A percentile compares a stretch with the other conserved stretches of the same genome.
These are phyloP conservation scores for Linnaemya vulpina DNA, from an alignment of 2,888 invertebrate genomes.

Conservation along the genomic window DNA sequence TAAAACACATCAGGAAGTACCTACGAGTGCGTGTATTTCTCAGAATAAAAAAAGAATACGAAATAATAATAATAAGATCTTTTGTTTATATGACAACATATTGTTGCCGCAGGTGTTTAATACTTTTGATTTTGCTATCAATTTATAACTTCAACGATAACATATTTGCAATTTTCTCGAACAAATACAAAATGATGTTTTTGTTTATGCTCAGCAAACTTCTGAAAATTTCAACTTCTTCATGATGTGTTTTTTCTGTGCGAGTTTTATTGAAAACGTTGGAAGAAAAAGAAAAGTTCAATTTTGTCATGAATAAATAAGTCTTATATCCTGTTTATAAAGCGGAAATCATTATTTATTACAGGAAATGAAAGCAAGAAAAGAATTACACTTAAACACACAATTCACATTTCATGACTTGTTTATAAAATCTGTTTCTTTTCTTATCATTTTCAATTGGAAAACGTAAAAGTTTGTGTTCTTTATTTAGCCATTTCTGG, in stretches of 20 bases:
- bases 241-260: background rate
- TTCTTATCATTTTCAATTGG: background rate
- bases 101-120: constrained; percentile 71
- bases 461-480: background rate
- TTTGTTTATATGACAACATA: constrained; percentile 67
- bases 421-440: background rate
- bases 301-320: constrained; percentile 65
- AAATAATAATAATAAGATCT: background rate
- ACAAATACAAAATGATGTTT: constrained; percentile 41
- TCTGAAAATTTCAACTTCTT: constrained; percentile 21
- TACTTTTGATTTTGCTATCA: constrained; percentile 63
- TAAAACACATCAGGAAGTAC: constrained; percentile 14
- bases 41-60: background rate
- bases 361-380: constrained; percentile 48
- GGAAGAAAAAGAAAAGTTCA: constrained; percentile 31
- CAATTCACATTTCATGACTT: background rate
- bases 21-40: background rate
- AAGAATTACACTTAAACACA: background rate
- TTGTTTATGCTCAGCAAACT: constrained; percentile 26
- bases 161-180: constrained; percentile 42
- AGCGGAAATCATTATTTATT: constrained; percentile 67
- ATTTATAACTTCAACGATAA: constrained; percentile 37
- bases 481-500: background rate
- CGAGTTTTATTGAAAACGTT: constrained; percentile 9
- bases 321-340: constrained; percentile 60